Conservation (phyloP, 2,113 vertebrate species). For the Nannobrachium achirus region DNA sequence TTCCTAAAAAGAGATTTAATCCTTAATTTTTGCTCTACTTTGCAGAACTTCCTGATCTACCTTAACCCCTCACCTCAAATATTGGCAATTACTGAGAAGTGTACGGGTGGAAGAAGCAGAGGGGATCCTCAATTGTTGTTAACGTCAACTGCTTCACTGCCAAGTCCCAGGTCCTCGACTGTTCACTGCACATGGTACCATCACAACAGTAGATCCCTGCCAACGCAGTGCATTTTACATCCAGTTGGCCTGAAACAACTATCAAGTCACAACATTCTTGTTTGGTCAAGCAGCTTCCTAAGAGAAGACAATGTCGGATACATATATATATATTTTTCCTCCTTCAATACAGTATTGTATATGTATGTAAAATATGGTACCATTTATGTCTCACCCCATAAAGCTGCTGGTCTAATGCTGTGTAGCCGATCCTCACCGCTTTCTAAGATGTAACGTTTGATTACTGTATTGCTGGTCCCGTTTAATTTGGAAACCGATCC, state of each 20-base stretch:
- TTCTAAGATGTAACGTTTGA: slow-evolving; percentile 30
- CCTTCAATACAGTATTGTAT: no score
- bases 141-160: slow-evolving; percentile 48
- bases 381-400: background rate
- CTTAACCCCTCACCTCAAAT: slow-evolving; percentile 57
- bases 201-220: slow-evolving; percentile 13
- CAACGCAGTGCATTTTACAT: slow-evolving; percentile 38
- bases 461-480: slow-evolving; percentile 46
- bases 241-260: slow-evolving; percentile 46
- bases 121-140: slow-evolving; percentile 49
- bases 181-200: slow-evolving; percentile 33
- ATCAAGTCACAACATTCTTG: slow-evolving; percentile 28
- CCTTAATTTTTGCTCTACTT: slow-evolving; percentile 22
- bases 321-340: background rate
- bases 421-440: slow-evolving; percentile 32
- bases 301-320: slow-evolving; percentile 12
- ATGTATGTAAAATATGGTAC: background rate
- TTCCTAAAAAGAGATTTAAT: no score
- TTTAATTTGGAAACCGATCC: slow-evolving; percentile 42
- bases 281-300: slow-evolving; percentile 38
- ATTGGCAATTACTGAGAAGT: slow-evolving; percentile 63
- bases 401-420: slow-evolving; percentile 24
- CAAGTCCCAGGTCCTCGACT: slow-evolving; percentile 49
- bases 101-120: slow-evolving; percentile 54
- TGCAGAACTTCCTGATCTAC: slow-evolving; percentile 68